A percentile compares a stretch with the other conserved stretches of the same genome.
Evolutionary conservation across 1,140 invertebrate species (phyloP).

Genomic region (Papilio dardanus): DNA sequence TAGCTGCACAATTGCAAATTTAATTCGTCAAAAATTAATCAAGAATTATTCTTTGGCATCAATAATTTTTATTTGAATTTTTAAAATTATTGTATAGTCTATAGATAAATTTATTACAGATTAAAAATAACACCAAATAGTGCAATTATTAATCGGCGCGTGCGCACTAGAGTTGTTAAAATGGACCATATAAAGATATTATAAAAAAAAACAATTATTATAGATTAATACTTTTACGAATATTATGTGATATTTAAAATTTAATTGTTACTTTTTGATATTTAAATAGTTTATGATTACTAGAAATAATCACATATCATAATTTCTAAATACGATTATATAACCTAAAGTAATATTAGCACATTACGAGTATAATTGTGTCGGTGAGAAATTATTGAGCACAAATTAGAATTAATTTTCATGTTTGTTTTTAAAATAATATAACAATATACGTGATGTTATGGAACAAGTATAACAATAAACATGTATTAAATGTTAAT

Average conservation of each 20-base stretch:
- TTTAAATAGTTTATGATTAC: conserved; percentile 71
- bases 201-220: conserved; percentile 60
- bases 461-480: not conserved
- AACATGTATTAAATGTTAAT: not conserved
- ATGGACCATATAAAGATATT: conserved; percentile 73
- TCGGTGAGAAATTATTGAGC: not conserved
- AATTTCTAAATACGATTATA: conserved; percentile 67
- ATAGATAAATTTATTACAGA: not conserved
- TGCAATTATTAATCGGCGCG: conserved; percentile 36
- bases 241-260: conserved; percentile 80
- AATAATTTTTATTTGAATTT: not conserved
- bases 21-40: not conserved
- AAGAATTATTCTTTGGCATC: not conserved
- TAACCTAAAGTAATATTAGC: conserved; percentile 18
- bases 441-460: not conserved
- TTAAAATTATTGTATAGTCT: conserved; percentile 20
- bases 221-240: conserved; percentile 76
- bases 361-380: not conserved
- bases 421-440: not conserved
- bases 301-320: conserved; percentile 77
- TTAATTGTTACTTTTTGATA: conserved; percentile 75
- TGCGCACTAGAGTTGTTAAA: conserved; percentile 54
- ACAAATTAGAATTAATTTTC: conserved; percentile 17
- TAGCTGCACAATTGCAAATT: not conserved
- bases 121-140: not conserved